Percentiles rank a stretch among this genome's conserved stretches.
Conservation (phyloP, 2,888 invertebrate species). For the Theodoxus fluviatilis region DNA sequence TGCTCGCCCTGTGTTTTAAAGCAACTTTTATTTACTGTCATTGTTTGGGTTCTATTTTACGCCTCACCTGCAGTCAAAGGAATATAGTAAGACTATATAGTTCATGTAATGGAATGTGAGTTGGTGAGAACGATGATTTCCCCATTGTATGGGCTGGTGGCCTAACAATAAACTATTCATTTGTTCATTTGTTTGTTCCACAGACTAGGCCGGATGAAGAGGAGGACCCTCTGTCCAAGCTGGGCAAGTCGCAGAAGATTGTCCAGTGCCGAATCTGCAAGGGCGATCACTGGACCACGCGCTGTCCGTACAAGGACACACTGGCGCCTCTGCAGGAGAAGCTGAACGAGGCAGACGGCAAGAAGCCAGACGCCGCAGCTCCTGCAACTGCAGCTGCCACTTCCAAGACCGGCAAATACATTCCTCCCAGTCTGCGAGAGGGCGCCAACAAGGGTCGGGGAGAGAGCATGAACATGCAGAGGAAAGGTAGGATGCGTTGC, state of each 20-base stretch:
- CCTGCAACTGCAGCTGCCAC: slow-evolving; percentile 42
- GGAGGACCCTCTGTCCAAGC: slow-evolving; percentile 83
- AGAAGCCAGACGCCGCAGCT: slow-evolving; percentile 60
- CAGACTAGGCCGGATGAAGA: slow-evolving; percentile 85
- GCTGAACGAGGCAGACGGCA: slow-evolving; percentile 62
- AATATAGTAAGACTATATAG: too few relatives aligned
- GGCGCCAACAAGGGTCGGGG: slow-evolving; percentile 76
- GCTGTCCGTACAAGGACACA: slow-evolving; percentile 97
- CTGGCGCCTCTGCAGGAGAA: slow-evolving; percentile 67
- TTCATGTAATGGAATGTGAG: too few relatives aligned
- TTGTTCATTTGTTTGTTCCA: too few relatives aligned
- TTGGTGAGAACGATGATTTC: too few relatives aligned
- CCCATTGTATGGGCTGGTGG: too few relatives aligned
- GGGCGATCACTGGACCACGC: slow-evolving; percentile 96
- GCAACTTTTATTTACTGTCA: too few relatives aligned
- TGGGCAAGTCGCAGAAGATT: slow-evolving; percentile 70
- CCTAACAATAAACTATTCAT: too few relatives aligned
- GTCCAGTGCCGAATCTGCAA: slow-evolving; percentile 67
- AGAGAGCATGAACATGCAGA: slow-evolving; percentile 72
- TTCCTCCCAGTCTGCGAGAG: slow-evolving; percentile 88
- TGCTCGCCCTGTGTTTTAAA: too few relatives aligned
- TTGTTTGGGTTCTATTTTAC: too few relatives aligned
- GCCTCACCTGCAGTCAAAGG: too few relatives aligned
- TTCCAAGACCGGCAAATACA: slow-evolving; percentile 67
- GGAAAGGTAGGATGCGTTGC: slow-evolving; percentile 60